Conservation (phyloP, 2,888 invertebrate genomes). For the Meliscaeva auricollis region DNA sequence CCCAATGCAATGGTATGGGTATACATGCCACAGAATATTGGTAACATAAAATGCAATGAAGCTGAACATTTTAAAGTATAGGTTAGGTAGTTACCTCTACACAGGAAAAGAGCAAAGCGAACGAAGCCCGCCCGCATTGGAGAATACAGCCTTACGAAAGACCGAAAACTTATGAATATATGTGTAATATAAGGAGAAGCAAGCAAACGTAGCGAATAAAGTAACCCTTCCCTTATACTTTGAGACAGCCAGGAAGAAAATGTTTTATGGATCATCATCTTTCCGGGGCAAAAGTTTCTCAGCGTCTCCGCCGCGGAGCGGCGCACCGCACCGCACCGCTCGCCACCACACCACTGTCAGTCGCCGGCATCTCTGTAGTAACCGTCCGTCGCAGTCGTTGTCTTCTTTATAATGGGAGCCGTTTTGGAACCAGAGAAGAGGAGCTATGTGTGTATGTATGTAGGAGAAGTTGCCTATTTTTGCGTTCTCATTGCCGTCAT, state of each 20-base stretch:
- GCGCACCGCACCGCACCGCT: neutral
- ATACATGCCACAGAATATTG: neutral
- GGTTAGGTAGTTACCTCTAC: neutral
- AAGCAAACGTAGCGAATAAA: slow-evolving; percentile 7
- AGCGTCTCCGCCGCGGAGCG: neutral
- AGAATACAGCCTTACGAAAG: slow-evolving; percentile 25
- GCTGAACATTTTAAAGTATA: slow-evolving; percentile 15
- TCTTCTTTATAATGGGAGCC: slow-evolving; percentile 24
- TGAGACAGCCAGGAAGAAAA: slow-evolving; percentile 59
- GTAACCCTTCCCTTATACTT: slow-evolving; percentile 21
- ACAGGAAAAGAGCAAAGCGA: neutral
- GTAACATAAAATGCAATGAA: slow-evolving; percentile 22
- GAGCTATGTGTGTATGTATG: too few relatives aligned
- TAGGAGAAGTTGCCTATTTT: slow-evolving; percentile 18
- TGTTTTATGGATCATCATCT: slow-evolving; percentile 76
- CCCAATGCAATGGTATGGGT: slow-evolving; percentile 6
- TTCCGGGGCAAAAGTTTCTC: slow-evolving; percentile 64
- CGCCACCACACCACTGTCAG: neutral
- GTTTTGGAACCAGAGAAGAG: neutral
- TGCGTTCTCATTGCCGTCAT: slow-evolving; percentile 41
- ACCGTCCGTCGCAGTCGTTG: slow-evolving; percentile 16
- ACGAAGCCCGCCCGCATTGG: neutral
- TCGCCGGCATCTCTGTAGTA: neutral
- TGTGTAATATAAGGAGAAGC: neutral
- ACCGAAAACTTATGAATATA: slow-evolving; percentile 30